phyloP scores from a whole-genome alignment of 2,888 invertebrate species.

The Spodoptera littoralis region DNA sequence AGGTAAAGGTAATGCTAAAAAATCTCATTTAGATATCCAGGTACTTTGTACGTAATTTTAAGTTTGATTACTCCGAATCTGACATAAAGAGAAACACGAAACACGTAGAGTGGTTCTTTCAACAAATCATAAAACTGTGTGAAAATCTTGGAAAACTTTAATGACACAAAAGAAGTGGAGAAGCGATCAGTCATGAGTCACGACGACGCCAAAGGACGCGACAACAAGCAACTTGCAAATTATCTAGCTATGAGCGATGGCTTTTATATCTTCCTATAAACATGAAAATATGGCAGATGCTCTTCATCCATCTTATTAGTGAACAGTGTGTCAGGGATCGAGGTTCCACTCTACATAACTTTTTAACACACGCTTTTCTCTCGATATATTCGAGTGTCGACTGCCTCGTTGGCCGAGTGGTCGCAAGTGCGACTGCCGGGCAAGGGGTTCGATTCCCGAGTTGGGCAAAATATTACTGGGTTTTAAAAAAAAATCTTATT shows the following conservation, averaged over 20 bases:
- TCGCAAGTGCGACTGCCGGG: too few species aligned
- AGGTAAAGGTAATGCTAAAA: neutral
- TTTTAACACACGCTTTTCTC: constrained; percentile 5
- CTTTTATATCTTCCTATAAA: constrained; percentile 51
- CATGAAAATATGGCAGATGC: constrained; percentile 53
- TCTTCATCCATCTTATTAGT: constrained; percentile 63
- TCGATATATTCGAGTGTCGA: neutral
- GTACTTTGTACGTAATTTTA: too few species aligned
- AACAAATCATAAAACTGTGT: neutral
- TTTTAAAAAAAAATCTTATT: too few species aligned
- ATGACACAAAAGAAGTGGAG: constrained; percentile 27
- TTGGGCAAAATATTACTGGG: too few species aligned
- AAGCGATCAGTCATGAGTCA: constrained; percentile 56
- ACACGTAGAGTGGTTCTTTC: too few species aligned
- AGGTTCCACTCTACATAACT: neutral
- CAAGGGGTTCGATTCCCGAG: too few species aligned
- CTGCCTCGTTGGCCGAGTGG: too few species aligned
- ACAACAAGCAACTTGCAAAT: constrained; percentile 64
- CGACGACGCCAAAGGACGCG: constrained; percentile 39
- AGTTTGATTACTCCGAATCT: too few species aligned
- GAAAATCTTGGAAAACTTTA: constrained; percentile 24
- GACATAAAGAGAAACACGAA: too few species aligned
- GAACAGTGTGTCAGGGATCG: constrained; percentile 33
- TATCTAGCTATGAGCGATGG: constrained; percentile 64
- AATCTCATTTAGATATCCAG: too few species aligned